Conservation (phyloP, 2,797 vertebrate genomes). For the Numenius phaeopus region DNA sequence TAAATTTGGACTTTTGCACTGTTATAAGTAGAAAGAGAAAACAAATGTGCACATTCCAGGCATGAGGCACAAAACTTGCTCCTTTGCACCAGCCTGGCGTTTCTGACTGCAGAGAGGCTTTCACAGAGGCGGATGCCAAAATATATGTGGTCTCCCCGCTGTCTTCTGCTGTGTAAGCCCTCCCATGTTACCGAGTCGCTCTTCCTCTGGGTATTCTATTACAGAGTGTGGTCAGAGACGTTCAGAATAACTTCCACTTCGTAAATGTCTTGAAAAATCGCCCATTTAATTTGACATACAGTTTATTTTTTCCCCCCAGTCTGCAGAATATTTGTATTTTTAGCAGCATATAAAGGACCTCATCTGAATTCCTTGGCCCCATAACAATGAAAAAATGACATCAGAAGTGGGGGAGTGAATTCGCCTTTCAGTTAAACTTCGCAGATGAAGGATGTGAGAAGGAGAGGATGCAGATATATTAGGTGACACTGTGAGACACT, state of each 20-base stretch:
- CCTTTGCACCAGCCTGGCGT: background rate
- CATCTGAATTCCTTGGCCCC: background rate
- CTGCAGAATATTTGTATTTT: conserved; percentile 10
- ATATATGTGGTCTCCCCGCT: background rate
- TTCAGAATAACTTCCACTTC: background rate
- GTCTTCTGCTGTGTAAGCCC: background rate
- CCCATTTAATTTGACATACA: background rate
- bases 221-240: background rate
- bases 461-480: background rate
- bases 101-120: background rate
- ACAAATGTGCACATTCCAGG: background rate
- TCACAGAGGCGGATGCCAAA: background rate
- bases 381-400: background rate
- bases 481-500: background rate
- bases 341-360: background rate
- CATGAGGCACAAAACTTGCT: background rate
- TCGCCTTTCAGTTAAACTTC: background rate
- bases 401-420: background rate
- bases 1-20: background rate
- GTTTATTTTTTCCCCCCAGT: background rate
- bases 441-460: background rate
- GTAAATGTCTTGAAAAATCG: background rate
- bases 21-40: background rate
- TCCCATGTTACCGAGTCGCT: background rate
- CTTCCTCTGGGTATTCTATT: conserved; percentile 5